A percentile compares a stretch with the other conserved stretches of the same genome.
These are phyloP conservation scores for Colius striatus DNA, from an alignment of 2,113 vertebrate species.

Conservation along the genomic window DNA sequence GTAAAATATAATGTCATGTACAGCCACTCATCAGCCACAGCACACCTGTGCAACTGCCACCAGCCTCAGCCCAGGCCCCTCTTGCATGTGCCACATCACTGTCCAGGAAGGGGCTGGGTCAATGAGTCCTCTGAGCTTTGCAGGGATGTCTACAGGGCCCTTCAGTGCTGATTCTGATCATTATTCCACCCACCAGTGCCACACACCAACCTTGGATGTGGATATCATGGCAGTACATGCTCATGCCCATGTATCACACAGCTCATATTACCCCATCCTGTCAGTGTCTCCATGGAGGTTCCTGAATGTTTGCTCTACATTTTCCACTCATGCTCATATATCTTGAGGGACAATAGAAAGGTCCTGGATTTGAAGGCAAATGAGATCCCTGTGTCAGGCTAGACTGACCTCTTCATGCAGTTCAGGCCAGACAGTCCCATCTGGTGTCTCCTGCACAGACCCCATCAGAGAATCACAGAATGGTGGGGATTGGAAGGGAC, in stretches of 20 bases:
- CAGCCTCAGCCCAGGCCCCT: rapidly evolving
- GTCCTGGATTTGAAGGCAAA: background rate
- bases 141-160: background rate
- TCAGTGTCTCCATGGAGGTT: rapidly evolving
- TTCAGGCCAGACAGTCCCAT: background rate
- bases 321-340: background rate
- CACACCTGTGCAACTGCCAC: rapidly evolving
- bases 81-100: rapidly evolving
- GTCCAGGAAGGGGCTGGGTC: background rate
- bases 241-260: background rate
- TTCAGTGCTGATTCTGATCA: background rate
- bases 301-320: background rate
- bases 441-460: background rate
- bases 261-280: background rate
- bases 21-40: background rate
- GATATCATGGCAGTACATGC: rapidly evolving
- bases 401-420: background rate
- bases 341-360: background rate
- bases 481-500: no score
- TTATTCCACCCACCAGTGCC: background rate
- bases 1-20: no score
- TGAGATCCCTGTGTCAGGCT: background rate
- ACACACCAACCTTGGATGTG: background rate
- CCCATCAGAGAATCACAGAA: no score
- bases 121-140: background rate